Evolutionary conservation across 37 sponge, comb jelly and placozoan genomes (phyloP), one percentile per base, ranked within the genome.

Genomic region (Dysidea cf. avara): DNA sequence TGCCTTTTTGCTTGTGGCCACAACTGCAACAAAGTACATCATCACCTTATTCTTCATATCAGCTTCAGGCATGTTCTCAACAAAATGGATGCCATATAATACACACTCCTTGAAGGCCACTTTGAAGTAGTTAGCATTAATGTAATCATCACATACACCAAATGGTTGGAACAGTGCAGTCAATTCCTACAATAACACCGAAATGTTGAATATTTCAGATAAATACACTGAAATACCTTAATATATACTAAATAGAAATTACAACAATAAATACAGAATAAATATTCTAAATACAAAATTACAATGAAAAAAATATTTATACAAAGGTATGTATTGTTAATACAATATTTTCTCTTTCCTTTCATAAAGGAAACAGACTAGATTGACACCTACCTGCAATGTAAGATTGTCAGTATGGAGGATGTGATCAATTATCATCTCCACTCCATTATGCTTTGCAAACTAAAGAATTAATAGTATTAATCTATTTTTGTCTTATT

Each of bases 141-240:
- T 70, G 77, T 88, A 92, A 60, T 92, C 89, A 4, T 83, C 89
- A 49, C 90, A 84, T 26, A 57, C 67, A 54, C 82, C 80, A 50
- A 92, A 73, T 12, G 89, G 89, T 33, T 80, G 81, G 64, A 87
- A 84, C 14, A 92, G 81, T 22, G 83, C 80, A 30, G 82, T 91
- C 53, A 91, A 55, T 24, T 91, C 87, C 75, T 85, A 75, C 0
- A n/a, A n/a, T n/a, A n/a, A n/a, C n/a, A n/a, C n/a, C n/a, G n/a
- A n/a, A n/a, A n/a, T n/a, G n/a, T n/a, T n/a, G n/a, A n/a, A n/a
- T n/a, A n/a, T n/a, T n/a, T n/a, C n/a, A n/a, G n/a, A n/a, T n/a
- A n/a, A n/a, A n/a, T n/a, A n/a, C n/a, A n/a, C n/a, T n/a, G n/a
- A n/a, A n/a, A n/a, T n/a, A n/a, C n/a, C n/a, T n/a, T n/a, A n/a